Conservation (phyloP, 2,888 invertebrate genomes). For the Volucella zonaria region DNA sequence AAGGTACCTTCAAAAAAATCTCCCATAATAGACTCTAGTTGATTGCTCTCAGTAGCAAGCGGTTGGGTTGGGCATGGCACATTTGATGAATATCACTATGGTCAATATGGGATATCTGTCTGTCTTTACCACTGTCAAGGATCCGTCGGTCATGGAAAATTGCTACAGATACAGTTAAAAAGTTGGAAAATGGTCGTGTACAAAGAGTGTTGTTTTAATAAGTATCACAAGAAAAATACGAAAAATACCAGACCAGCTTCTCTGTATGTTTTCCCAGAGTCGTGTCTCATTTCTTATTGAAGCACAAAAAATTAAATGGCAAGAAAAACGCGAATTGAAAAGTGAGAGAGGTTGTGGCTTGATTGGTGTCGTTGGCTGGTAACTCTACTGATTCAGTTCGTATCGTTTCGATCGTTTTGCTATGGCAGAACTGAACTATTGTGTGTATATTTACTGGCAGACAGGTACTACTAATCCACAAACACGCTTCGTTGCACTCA, state of each 20-base stretch:
- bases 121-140: too few species aligned
- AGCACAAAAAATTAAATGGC: slow-evolving; percentile 47
- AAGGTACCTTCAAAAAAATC: too few species aligned
- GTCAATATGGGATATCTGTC: too few species aligned
- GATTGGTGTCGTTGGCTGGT: slow-evolving; percentile 45
- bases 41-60: too few species aligned
- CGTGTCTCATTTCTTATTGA: slow-evolving; percentile 22
- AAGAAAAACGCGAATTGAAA: slow-evolving; percentile 64
- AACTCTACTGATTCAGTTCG: slow-evolving; percentile 14
- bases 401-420: slow-evolving; percentile 3
- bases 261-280: slow-evolving; percentile 41
- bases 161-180: too few species aligned
- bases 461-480: slow-evolving; percentile 68
- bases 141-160: too few species aligned
- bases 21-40: too few species aligned
- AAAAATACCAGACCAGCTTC: slow-evolving; percentile 20
- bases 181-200: too few species aligned
- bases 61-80: too few species aligned
- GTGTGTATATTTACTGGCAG: slow-evolving; percentile 40
- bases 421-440: neutral
- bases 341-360: slow-evolving; percentile 65
- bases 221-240: neutral
- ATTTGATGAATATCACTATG: too few species aligned
- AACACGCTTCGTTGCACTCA: slow-evolving; percentile 69
- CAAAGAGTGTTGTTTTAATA: neutral